Evolutionary conservation across 2,888 invertebrate species (phyloP), one percentile per base, ranked within the genome.

Genomic region (Drosophila neonasuta): DNA sequence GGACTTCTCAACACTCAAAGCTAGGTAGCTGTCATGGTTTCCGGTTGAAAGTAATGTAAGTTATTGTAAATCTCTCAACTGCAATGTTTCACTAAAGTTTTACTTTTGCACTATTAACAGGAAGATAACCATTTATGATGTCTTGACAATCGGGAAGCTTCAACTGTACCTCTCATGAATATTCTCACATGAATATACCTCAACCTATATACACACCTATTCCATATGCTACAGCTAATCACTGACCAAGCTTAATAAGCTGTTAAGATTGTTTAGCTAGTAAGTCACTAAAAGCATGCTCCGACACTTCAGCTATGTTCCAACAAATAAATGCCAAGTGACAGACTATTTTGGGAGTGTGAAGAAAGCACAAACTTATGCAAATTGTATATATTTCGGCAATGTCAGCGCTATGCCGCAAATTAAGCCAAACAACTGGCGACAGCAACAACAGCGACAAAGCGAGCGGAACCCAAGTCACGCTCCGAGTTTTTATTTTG

Each of bases 241-340:
- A 54, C 32, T 57, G 13, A 44, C 10, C 34, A 41, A 46, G 58
- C 48, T 41, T 39, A 48, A 41, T 32, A 54, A 44, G 51, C 62
- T 36, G 49, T 68, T 59, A 48, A 61, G 49, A 69, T 55, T 60
- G 64, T 62, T 67, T 77, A 81, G 84, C 73, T 69, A 42, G 45
- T 80, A 80, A 67, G 74, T 58, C 62, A 62, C 29, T 41, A 60
- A 45, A 71, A 34, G 36, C 49, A 39, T 32, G 63, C 59, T 54
- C 13, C 24, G 36, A 41, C 17, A 56, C 58, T 68, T 24, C 6
- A 68, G 60, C 24, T 24, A 24, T 24, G 24, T 24, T 24, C 24
- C 24, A 24, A 68, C 61, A 63, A 79, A 80, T 80, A 82, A 79
- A 76, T 59, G 71, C 61, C 65, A 68, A 68, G 68, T 67, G 42